Evolutionary conservation across 2,888 invertebrate species (phyloP).

Genomic region (Xanthia icteritia): DNA sequence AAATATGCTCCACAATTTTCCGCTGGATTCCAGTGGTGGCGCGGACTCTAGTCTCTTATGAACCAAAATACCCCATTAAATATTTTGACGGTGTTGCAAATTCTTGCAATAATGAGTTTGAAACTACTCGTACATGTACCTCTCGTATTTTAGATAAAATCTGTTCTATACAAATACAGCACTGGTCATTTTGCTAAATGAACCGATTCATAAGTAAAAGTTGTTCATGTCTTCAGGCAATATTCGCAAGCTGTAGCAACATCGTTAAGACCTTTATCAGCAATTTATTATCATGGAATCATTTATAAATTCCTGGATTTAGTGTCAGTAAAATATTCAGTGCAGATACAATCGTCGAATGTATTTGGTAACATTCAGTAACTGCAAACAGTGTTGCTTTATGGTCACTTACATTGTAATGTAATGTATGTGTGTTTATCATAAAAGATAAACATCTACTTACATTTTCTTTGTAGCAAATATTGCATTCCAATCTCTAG

Average conservation of each 20-base stretch:
- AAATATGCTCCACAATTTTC: too few relatives aligned
- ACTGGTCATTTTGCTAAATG: constrained; percentile 14
- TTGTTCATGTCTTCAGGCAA: constrained; percentile 48
- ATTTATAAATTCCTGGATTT: constrained; percentile 37
- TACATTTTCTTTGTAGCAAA: constrained; percentile 15
- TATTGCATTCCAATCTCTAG: constrained; percentile 13
- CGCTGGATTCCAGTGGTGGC: too few relatives aligned
- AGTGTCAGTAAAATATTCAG: constrained; percentile 3
- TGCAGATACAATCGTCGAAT: constrained; percentile 15
- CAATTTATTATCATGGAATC: constrained; percentile 32
- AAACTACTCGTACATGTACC: not conserved
- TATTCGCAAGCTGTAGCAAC: constrained; percentile 13
- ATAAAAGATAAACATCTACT: constrained; percentile 3
- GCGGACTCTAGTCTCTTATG: too few relatives aligned
- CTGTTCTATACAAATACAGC: constrained; percentile 2
- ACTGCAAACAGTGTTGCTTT: not conserved
- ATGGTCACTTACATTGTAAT: constrained; percentile 6
- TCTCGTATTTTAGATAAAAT: constrained; percentile 5
- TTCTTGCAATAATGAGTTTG: not conserved
- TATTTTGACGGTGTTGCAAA: not conserved
- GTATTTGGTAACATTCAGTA: not conserved
- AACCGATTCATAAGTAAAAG: constrained; percentile 37
- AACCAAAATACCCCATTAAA: not conserved
- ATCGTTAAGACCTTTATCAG: constrained; percentile 37
- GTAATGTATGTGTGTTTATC: not conserved